Base-by-base conservation (phyloP, 2,797 vertebrate genomes). In the Champsocephalus gunnari region DNA sequence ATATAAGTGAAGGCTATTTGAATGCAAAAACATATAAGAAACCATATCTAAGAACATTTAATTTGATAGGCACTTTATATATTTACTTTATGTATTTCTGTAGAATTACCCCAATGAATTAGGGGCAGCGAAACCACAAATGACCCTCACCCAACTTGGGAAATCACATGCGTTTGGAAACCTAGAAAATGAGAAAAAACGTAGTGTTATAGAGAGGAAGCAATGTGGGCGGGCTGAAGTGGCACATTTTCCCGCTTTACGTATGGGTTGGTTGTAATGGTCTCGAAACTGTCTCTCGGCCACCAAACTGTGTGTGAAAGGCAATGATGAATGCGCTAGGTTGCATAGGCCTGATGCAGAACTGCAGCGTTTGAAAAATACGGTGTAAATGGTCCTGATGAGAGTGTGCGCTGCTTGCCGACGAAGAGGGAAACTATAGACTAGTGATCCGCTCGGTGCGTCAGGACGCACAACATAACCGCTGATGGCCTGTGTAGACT, bases 401-500 rank as follows among this genome's bases (percentile, higher is more conserved):
- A 90, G 92, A 91, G 89, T 84, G 91, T 55, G 86, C 79, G 87
- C 90, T 90, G 90, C 80, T 82, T 92, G 83, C 79, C 66, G 86
- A 90, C 83, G 79, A 75, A 77, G 65, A 79, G 72, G 75, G 72
- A 76, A 86, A 85, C 76, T 75, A 80, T 19, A 83, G 60, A 68
- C 68, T 57, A 84, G 74, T 32, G 78, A 88, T 72, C 75, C 81
- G 79, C 85, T 75, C 80, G 71, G 89, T 88, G 91, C 90, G 92
- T 89, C 85, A 92, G 86, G 86, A 89, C 93, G 92, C 90, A 86
- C 87, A 49, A 59, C 83, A 85, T 49, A 70, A 67, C 84, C 79
- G 86, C 88, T 83, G 88, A 89, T 85, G 81, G 81, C 82, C 73
- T 47, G 75, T 71, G 73, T 28, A 79, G 69, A 68, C 80, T 73